These are phyloP conservation scores for Pipistrellus nathusii DNA, from an alignment of 2,797 vertebrate genomes.

Conservation along the genomic window DNA sequence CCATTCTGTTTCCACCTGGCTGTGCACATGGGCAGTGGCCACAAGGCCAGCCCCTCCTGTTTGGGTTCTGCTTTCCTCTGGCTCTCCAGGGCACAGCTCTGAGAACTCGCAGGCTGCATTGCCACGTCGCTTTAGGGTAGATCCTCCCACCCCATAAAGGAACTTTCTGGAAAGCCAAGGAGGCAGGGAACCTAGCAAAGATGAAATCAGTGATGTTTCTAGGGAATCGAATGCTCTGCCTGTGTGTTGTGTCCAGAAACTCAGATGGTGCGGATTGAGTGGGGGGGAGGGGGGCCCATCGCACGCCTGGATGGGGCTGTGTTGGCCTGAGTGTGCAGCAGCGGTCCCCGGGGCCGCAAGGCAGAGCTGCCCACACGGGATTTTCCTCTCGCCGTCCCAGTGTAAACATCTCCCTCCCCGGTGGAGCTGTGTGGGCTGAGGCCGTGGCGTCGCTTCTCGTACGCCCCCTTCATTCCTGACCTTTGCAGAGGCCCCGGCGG, in stretches of 20 bases:
- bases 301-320: background rate
- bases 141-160: background rate
- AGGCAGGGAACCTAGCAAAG: background rate
- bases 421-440: background rate
- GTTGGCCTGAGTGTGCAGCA: background rate
- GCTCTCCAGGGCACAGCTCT: background rate
- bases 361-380: background rate
- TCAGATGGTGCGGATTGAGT: background rate
- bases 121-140: background rate
- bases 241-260: background rate
- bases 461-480: background rate
- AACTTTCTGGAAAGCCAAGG: slow-evolving; percentile 10
- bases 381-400: background rate
- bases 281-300: background rate
- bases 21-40: background rate
- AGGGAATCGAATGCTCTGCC: background rate
- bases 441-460: background rate
- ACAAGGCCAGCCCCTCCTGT: slow-evolving; percentile 24
- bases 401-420: background rate
- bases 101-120: background rate
- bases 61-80: background rate
- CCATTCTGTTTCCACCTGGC: background rate
- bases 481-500: background rate
- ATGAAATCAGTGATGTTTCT: background rate
- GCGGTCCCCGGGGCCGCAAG: background rate